A percentile compares a stretch with the other conserved stretches of the same genome.
phyloP scores from a whole-genome alignment of 2,113 vertebrate genomes.

The Muscicapa adusta region DNA sequence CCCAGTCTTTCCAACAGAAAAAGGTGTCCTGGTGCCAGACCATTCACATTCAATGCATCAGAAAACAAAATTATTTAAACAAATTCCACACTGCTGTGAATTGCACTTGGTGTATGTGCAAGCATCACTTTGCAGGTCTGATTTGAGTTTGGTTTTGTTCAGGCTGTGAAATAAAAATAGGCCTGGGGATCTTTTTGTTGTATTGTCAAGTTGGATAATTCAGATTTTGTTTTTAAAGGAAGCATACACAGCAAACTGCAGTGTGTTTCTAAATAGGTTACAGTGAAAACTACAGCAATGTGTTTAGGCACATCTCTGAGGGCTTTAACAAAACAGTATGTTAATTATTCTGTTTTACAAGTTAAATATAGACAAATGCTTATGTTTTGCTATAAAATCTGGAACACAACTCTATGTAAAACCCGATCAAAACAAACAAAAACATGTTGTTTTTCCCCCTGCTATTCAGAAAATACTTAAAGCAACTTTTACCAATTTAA shows the following conservation, averaged over 20 bases:
- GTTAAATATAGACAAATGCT: neutral
- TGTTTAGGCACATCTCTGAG: neutral
- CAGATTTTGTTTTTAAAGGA: neutral
- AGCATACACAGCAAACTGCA: neutral
- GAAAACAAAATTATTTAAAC: neutral
- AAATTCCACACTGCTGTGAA: neutral
- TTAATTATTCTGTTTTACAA: neutral
- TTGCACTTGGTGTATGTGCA: neutral
- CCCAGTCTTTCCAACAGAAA: neutral
- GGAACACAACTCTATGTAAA: neutral
- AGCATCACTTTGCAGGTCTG: neutral
- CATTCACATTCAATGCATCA: neutral
- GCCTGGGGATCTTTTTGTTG: neutral
- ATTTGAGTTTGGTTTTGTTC: neutral
- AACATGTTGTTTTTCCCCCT: rapidly evolving
- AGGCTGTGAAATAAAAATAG: neutral
- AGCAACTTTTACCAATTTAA: neutral
- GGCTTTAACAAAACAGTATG: neutral
- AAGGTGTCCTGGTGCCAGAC: neutral
- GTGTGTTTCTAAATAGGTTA: neutral
- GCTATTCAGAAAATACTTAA: neutral
- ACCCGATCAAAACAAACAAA: neutral
- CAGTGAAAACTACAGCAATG: rapidly evolving
- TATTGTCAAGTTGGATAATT: neutral
- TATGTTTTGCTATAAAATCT: neutral